Evolutionary conservation across 2,888 invertebrate genomes (phyloP).

Genomic region (Drosophila eohydei): DNA sequence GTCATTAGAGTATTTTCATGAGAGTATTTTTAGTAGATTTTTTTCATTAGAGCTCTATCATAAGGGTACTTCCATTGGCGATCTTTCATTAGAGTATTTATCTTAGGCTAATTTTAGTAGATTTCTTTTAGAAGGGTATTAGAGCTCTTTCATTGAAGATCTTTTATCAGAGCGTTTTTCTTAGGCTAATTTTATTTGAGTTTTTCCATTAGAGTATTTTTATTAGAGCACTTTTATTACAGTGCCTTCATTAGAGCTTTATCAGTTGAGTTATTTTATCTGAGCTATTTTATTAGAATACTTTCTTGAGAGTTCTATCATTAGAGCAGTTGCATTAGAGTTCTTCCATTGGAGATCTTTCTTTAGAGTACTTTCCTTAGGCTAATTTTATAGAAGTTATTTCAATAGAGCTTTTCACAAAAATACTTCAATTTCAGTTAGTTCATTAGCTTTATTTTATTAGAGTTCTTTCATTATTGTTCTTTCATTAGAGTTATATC

Average conservation of each 20-base stretch:
- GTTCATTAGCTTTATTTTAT: background rate
- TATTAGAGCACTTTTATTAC: background rate
- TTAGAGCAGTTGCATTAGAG: no score
- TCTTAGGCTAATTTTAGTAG: background rate
- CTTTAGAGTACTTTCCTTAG: no score
- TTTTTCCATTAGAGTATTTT: background rate
- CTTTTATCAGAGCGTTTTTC: no score
- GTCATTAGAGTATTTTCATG: background rate
- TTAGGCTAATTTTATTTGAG: background rate
- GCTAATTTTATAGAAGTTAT: no score
- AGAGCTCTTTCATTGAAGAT: no score
- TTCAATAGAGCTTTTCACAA: no score
- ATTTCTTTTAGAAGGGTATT: background rate
- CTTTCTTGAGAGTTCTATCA: background rate
- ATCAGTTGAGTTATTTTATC: background rate
- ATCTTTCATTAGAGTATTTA: background rate
- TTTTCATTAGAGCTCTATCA: background rate
- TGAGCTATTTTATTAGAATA: background rate
- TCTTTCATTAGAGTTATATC: background rate
- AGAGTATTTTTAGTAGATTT: background rate
- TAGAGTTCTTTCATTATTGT: background rate
- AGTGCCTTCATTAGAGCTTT: background rate
- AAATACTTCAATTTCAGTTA: no score
- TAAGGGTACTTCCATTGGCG: no score
- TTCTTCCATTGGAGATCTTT: no score